phyloP scores from a whole-genome alignment of 2,888 invertebrate species.

The Leptopterna dolabrata region DNA sequence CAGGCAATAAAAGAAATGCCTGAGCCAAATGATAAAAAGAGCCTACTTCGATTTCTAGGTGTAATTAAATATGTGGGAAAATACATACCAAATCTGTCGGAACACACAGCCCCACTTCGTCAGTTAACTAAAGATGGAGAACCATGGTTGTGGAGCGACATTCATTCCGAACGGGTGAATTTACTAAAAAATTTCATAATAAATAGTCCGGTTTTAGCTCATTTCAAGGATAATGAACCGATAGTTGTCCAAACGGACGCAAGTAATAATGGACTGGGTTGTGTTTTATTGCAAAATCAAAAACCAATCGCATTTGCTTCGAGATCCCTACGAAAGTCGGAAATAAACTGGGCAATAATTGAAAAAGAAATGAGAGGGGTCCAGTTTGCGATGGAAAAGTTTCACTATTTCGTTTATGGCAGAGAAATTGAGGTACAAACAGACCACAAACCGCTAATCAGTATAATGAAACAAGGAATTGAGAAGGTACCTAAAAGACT shows the following conservation, averaged over 20 bases:
- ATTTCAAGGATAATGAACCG: background rate
- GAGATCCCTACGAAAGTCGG: background rate
- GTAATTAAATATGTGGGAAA: too few relatives aligned
- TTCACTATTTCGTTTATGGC: constrained; percentile 19
- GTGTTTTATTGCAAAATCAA: background rate
- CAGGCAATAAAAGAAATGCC: too few relatives aligned
- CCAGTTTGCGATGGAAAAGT: background rate
- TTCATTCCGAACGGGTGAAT: too few relatives aligned
- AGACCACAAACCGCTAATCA: background rate
- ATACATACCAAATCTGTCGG: too few relatives aligned
- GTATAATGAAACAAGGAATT: background rate
- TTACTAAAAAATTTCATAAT: too few relatives aligned
- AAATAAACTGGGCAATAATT: background rate
- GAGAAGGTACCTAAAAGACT: background rate
- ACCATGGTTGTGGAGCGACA: too few relatives aligned
- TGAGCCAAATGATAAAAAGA: too few relatives aligned
- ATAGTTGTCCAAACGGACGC: background rate
- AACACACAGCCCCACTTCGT: too few relatives aligned
- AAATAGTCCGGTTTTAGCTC: background rate
- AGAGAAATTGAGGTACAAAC: background rate
- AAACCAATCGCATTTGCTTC: background rate
- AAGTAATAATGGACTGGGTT: background rate
- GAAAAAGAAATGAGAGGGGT: background rate
- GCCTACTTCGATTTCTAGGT: too few relatives aligned
- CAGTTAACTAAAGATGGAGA: too few relatives aligned